Evolutionary conservation across 2,797 vertebrate genomes (phyloP), one percentile per base, ranked within the genome.

Genomic region (Cossypha niveicapilla): DNA sequence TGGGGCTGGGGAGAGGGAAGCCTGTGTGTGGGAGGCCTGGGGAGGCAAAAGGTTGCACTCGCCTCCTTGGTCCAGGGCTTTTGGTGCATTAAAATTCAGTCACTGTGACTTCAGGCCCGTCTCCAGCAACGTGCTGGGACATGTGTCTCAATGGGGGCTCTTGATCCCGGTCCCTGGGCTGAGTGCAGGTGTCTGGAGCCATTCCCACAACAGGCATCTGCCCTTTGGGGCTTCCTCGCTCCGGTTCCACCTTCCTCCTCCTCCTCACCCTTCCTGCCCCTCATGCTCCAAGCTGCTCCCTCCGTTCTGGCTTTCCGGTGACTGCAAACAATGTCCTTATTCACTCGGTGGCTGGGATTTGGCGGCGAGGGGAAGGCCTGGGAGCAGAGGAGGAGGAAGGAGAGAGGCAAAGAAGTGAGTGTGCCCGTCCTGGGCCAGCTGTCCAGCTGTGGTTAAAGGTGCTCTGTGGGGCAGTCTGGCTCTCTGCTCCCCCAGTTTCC

Each of bases 131-230:
- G 21, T 87, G 93, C 83, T 0, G 48, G 83, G 95, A 95, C 8
- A 0, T 2, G 72, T 61, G 42, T 93, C 81, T 96, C 96, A 96
- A 85, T 94, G 74, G 81, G 50, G 13, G 84, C 92, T 91, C 90
- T 94, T 94, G 95, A 95, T 94, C 67, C 39, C 5, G 0, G 67
- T 92, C 81, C 57, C 63, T 73, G 83, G 53, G 53, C 90, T 88
- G 88, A 81, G 92, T 96, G 95, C 95, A 96, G 94, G 94, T 96
- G 95, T 92, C 96, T 96, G 96, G 94, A 96, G 95, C 92, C 74
- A 82, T 96, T 96, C 95, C 93, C 90, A 0, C 88, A 28, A 35
- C 61, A 94, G 92, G 96, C 96, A 93, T 94, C 92, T 96, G 95
- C 94, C 80, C 90, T 91, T 92, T 27, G 25, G 2, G 11, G 83